These are phyloP conservation scores for Thunnus maccoyii DNA, from an alignment of 2,113 vertebrate genomes.

Conservation along the genomic window DNA sequence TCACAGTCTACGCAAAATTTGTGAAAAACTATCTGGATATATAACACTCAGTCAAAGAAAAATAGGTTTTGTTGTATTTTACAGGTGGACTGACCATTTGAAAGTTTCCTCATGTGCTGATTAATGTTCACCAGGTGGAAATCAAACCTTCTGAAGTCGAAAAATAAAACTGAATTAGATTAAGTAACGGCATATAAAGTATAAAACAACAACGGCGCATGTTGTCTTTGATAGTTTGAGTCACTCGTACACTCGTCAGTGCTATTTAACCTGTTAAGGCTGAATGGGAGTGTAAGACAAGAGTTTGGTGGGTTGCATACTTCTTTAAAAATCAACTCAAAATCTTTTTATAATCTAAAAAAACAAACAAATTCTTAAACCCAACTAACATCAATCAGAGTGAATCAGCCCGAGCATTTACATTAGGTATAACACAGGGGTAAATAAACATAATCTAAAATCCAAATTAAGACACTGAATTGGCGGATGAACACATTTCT, in stretches of 20 bases:
- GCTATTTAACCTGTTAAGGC: conserved; percentile 37
- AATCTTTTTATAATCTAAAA: conserved; percentile 12
- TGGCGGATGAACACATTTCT: conserved; percentile 48
- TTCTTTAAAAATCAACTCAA: conserved; percentile 20
- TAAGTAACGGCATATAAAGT: not conserved
- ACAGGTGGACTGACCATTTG: not conserved
- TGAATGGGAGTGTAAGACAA: not conserved
- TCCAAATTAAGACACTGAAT: conserved; percentile 35
- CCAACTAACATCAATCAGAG: not conserved
- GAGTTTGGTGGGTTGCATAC: conserved; percentile 19
- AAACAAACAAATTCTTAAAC: not conserved
- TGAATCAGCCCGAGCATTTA: conserved; percentile 17
- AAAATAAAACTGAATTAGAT: not conserved
- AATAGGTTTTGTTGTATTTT: not conserved
- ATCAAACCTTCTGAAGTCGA: not conserved
- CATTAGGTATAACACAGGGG: conserved; percentile 11
- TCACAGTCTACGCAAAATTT: not conserved
- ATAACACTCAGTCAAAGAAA: not conserved
- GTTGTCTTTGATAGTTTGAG: conserved; percentile 41
- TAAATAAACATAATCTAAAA: conserved; percentile 24
- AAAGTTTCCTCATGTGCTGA: not conserved
- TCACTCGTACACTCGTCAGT: conserved; percentile 39
- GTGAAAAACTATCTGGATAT: not conserved
- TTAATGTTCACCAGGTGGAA: not conserved
- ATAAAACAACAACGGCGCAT: not conserved